Evolutionary conservation across 2,113 vertebrate genomes (phyloP).

Genomic region (Lipophrys pholis): DNA sequence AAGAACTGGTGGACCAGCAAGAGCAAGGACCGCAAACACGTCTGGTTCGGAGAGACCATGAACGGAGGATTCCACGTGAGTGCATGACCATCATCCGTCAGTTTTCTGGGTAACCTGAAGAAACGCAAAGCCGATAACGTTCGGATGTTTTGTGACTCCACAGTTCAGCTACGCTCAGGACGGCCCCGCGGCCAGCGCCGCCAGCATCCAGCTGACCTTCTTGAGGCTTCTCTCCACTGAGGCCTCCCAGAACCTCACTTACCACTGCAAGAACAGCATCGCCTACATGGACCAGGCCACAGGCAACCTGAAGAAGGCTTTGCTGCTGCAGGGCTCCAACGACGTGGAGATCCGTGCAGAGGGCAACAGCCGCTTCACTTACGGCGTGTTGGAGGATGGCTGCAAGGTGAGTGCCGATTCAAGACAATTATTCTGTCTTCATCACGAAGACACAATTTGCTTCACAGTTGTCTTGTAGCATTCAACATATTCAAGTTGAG

Average conservation of each 20-base stretch:
- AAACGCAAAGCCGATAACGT: too few relatives aligned
- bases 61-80: conserved; percentile 96
- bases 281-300: conserved; percentile 93
- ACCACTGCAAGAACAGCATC: conserved; percentile 99
- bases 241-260: conserved; percentile 95
- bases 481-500: too few relatives aligned
- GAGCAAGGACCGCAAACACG: conserved; percentile 91
- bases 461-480: too few relatives aligned
- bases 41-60: conserved; percentile 98
- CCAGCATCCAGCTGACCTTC: conserved; percentile 95
- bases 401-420: conserved; percentile 89
- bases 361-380: conserved; percentile 98
- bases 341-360: conserved; percentile 97
- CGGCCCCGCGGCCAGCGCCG: conserved; percentile 86
- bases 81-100: neutral
- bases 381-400: conserved; percentile 92
- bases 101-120: too few relatives aligned
- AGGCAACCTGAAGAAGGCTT: conserved; percentile 94
- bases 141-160: neutral
- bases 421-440: neutral
- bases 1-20: conserved; percentile 99
- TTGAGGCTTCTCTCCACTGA: conserved; percentile 94
- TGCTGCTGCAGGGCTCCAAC: conserved; percentile 96
- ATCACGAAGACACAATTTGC: too few relatives aligned
- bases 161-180: conserved; percentile 96